Evolutionary conservation across 2,797 vertebrate species (phyloP), one percentile per base, ranked within the genome.

Genomic region (Labeo calbasu): DNA sequence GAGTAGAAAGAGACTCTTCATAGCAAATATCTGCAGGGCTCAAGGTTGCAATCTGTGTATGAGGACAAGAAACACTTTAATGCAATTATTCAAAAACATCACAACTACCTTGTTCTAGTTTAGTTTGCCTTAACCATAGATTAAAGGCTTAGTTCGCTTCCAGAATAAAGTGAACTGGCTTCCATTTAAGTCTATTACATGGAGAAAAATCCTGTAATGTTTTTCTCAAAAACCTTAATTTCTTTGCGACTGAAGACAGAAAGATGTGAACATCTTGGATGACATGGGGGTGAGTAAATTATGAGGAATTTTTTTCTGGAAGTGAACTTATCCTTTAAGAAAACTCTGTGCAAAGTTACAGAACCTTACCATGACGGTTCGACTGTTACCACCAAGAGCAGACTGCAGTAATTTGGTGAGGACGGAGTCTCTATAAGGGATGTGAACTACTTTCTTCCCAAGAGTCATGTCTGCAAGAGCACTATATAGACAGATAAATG

Each of bases 351-450:
- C 25, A 28, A 36, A 28, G 28, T 76, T 36, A 61, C 3, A 36
- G 15, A 51, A 48, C 25, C 73, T 87, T 94, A 97, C 96, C 97
- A 98, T 95, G 36, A 96, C 91, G 0, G 96, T 98, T 77, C 95
- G 95, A 88, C 97, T 98, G 93, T 97, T 98, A n/a, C 97, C 96
- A 5, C 96, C 97, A 83, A 98, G 92, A 0, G 97, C 96, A 7
- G 96, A 96, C 91, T 96, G 96, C 82, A 97, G 94, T 87, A 97
- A 91, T 90, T 97, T 97, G 81, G 97, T 98, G 66, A 98, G 95
- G 36, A 96, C 90, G 0, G 97, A 98, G 89, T 96, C 95, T 90
- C 97, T 93, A 89, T 97, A 98, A 1, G 97, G 97, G 53, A 98
- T 86, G 15, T 97, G 96, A 46, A 96, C 81, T 0, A 93, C 93